Percentiles rank a stretch among this genome's conserved stretches.
Evolutionary conservation across 2,113 vertebrate genomes (phyloP).

Genomic region (Thamnaconus septentrionalis): DNA sequence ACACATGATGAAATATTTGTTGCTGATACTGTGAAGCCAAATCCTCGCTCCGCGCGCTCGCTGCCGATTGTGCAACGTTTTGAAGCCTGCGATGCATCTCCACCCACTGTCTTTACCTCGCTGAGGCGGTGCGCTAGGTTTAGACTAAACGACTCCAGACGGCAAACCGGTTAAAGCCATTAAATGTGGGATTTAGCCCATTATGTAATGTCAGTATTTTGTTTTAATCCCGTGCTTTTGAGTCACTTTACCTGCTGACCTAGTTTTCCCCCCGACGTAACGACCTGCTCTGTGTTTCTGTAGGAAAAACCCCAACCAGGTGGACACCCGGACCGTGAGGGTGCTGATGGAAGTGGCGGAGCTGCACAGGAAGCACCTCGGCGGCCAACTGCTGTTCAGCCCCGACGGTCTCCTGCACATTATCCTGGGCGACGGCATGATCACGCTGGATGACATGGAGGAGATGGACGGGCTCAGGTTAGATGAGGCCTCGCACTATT

Average conservation of each 20-base stretch:
- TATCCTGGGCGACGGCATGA: slow-evolving; percentile 97
- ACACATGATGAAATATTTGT: slow-evolving; percentile 49
- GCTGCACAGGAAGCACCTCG: slow-evolving; percentile 93
- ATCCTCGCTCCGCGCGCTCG: slow-evolving; percentile 40
- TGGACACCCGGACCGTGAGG: slow-evolving; percentile 86
- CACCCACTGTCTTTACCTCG: slow-evolving; percentile 44
- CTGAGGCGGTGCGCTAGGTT: slow-evolving; percentile 25
- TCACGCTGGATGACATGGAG: slow-evolving; percentile 98
- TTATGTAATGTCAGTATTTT: slow-evolving; percentile 41
- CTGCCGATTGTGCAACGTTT: slow-evolving; percentile 49
- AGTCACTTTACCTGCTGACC: too few species aligned
- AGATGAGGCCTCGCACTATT: slow-evolving; percentile 22
- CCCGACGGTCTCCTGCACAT: slow-evolving; percentile 92
- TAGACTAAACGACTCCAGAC: slow-evolving; percentile 57
- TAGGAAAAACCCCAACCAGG: slow-evolving; percentile 96
- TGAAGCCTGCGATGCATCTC: slow-evolving; percentile 43
- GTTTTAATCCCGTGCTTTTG: neutral
- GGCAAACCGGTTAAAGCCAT: slow-evolving; percentile 40
- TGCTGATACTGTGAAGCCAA: slow-evolving; percentile 42
- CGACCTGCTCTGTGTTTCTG: neutral
- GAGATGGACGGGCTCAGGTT: slow-evolving; percentile 99
- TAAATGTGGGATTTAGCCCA: slow-evolving; percentile 23
- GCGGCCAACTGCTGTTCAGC: slow-evolving; percentile 92
- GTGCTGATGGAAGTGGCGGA: slow-evolving; percentile 96
- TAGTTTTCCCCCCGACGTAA: too few species aligned